phyloP scores from a whole-genome alignment of 1,140 invertebrate species.

The Anastrepha obliqua region DNA sequence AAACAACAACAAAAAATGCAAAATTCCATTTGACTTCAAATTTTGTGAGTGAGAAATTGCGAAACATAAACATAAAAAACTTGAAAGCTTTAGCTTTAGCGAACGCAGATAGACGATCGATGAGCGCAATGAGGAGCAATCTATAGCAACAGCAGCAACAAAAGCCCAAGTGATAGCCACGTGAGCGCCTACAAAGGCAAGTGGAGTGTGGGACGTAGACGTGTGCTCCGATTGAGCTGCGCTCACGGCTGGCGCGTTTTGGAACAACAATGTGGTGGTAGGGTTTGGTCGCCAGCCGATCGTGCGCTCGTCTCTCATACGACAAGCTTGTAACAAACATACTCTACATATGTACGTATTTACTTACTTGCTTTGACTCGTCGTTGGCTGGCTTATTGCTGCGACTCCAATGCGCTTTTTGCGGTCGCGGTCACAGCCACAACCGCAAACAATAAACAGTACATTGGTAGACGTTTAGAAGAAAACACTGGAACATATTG shows the following conservation, averaged over 20 bases:
- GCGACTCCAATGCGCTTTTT: conserved; percentile 34
- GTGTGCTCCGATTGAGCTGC: conserved; percentile 15
- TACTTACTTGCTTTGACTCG: background rate
- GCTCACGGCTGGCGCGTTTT: conserved; percentile 37
- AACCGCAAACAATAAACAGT: conserved; percentile 15
- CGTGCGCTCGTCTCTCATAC: background rate
- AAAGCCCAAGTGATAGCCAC: background rate
- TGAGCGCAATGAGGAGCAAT: background rate
- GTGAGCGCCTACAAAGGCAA: background rate
- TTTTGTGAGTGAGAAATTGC: conserved; percentile 26
- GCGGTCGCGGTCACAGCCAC: conserved; percentile 21
- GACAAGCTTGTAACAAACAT: background rate
- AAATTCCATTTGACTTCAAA: background rate
- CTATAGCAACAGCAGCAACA: background rate
- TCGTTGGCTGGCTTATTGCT: background rate
- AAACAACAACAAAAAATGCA: background rate
- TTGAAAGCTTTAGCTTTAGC: background rate
- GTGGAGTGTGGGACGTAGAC: background rate
- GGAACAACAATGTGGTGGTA: conserved; percentile 39
- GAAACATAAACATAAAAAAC: background rate
- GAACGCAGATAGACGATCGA: background rate
- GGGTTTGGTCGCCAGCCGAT: conserved; percentile 45
- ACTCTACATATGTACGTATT: background rate
- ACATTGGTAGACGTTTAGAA: conserved; percentile 33
- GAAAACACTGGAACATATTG: conserved; percentile 23